phyloP scores from a whole-genome alignment of 2,113 vertebrate genomes.

The Galbula dea region DNA sequence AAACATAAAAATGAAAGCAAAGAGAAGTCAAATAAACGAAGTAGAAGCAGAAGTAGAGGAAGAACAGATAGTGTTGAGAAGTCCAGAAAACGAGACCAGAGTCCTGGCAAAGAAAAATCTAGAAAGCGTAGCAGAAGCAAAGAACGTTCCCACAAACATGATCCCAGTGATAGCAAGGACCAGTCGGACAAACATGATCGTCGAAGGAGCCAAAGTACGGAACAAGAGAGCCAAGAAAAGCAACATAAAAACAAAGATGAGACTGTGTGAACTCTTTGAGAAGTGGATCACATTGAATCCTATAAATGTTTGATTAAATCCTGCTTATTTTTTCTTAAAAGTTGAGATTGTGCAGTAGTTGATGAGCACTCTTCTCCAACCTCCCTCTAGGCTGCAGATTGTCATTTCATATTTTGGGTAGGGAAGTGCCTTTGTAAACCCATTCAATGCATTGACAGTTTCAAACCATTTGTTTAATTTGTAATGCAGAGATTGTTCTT shows the following conservation, averaged over 20 bases:
- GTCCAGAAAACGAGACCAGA: slow-evolving; percentile 84
- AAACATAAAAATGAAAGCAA: slow-evolving; percentile 83
- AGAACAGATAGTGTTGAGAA: slow-evolving; percentile 82
- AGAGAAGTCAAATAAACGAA: slow-evolving; percentile 77
- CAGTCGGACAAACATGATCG: slow-evolving; percentile 79
- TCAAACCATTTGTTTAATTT: slow-evolving; percentile 69
- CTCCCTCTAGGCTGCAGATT: slow-evolving; percentile 75
- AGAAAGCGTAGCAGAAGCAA: slow-evolving; percentile 86
- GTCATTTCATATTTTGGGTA: slow-evolving; percentile 80
- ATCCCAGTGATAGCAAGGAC: slow-evolving; percentile 83
- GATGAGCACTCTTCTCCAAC: slow-evolving; percentile 73
- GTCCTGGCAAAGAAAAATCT: slow-evolving; percentile 80
- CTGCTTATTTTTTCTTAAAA: slow-evolving; percentile 71
- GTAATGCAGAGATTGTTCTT: slow-evolving; percentile 75
- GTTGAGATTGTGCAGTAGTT: slow-evolving; percentile 81
- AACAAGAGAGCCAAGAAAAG: slow-evolving; percentile 79
- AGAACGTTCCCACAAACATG: slow-evolving; percentile 81
- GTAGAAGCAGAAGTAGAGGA: slow-evolving; percentile 77
- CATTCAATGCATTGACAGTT: slow-evolving; percentile 75
- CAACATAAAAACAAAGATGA: slow-evolving; percentile 78
- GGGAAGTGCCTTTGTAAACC: slow-evolving; percentile 87
- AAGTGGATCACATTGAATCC: slow-evolving; percentile 87
- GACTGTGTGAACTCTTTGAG: slow-evolving; percentile 74
- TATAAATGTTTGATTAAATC: slow-evolving; percentile 79
- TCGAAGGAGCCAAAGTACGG: slow-evolving; percentile 83